Conservation (phyloP, 2,888 invertebrate species). For the Athripsodes cinereus region DNA sequence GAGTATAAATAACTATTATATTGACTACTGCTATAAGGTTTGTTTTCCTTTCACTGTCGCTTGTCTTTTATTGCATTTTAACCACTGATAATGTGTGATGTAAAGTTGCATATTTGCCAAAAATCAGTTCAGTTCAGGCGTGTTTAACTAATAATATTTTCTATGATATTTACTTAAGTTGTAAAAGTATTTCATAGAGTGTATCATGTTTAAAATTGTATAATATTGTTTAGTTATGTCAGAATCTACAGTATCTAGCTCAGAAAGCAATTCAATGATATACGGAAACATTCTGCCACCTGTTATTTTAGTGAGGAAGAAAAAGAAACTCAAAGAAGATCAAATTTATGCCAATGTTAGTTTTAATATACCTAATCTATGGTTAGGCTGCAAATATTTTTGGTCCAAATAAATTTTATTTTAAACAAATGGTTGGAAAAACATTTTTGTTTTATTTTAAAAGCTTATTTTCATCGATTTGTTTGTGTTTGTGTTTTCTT, state of each 20-base stretch:
- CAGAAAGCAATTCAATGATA: not conserved
- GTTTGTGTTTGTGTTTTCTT: too few species aligned
- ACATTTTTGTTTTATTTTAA: too few species aligned
- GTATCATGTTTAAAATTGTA: too few species aligned
- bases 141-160: not conserved
- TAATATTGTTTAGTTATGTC: not conserved
- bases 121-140: not conserved
- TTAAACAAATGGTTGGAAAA: too few species aligned
- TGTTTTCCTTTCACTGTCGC: not conserved
- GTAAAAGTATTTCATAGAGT: not conserved
- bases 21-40: not conserved
- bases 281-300: conserved; percentile 21
- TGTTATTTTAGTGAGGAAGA: conserved; percentile 21
- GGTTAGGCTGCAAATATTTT: too few species aligned
- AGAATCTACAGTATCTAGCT: not conserved
- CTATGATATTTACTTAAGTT: not conserved
- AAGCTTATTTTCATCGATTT: too few species aligned
- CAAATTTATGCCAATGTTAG: conserved; percentile 19
- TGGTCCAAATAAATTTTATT: too few species aligned
- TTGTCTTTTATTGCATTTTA: not conserved
- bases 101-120: conserved; percentile 23
- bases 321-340: conserved; percentile 22
- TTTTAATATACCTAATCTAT: conserved; percentile 1
- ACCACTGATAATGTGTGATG: conserved; percentile 6
- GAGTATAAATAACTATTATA: not conserved